phyloP scores from a whole-genome alignment of 1,140 invertebrate species.

The Ceratoteleas bidentatus region DNA sequence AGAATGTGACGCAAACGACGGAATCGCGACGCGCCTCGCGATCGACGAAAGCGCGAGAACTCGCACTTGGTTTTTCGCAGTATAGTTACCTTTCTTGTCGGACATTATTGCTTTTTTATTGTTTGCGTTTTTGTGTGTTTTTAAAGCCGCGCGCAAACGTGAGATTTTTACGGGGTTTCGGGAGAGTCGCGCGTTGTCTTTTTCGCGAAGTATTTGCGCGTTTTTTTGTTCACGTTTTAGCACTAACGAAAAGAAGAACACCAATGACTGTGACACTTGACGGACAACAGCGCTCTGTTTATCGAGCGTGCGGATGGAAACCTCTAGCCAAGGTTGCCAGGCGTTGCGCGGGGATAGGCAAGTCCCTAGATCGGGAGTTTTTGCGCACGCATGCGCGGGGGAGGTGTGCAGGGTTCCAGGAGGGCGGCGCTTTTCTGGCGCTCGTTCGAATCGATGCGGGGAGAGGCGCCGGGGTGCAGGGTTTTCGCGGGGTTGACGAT shows the following conservation, averaged over 20 bases:
- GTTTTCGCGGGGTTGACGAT: no score
- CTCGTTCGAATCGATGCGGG: no score
- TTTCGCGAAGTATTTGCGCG: neutral
- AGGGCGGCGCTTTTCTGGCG: no score
- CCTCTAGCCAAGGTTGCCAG: no score
- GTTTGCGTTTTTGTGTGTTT: conserved; percentile 74
- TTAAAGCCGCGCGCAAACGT: conserved; percentile 75
- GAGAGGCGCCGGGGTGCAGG: no score
- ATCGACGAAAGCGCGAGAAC: conserved; percentile 40
- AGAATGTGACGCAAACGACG: conserved; percentile 11
- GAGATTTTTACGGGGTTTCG: conserved; percentile 67
- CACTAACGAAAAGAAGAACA: conserved; percentile 71
- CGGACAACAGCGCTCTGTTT: conserved; percentile 75
- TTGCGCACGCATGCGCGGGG: no score
- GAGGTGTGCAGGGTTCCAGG: no score
- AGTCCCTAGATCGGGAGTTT: no score
- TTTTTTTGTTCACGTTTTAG: conserved; percentile 65
- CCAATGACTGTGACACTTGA: conserved; percentile 76
- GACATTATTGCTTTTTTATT: conserved; percentile 82
- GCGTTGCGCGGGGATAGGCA: no score
- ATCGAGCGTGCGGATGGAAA: no score
- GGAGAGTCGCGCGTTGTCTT: no score
- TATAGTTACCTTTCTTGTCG: conserved; percentile 82
- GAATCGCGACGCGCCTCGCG: conserved; percentile 13
- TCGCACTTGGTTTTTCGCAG: conserved; percentile 64